Evolutionary conservation across 2,888 invertebrate species (phyloP).

Genomic region (Rapana venosa): DNA sequence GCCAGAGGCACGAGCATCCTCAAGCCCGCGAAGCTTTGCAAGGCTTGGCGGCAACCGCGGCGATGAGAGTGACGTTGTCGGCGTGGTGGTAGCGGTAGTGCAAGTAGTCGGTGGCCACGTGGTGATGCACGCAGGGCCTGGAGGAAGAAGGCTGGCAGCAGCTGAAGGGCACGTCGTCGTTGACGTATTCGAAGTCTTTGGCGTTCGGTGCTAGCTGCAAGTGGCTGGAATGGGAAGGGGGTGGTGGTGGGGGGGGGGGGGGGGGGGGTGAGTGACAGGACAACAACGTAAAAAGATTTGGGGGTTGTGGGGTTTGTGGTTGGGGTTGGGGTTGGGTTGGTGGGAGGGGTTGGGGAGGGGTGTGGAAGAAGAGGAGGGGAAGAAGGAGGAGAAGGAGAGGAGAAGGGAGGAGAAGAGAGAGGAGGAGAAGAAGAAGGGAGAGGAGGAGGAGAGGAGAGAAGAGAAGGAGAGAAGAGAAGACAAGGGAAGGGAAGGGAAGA

Average conservation of each 20-base stretch:
- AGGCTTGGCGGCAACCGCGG: conserved; percentile 60
- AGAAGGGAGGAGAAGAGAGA: not conserved
- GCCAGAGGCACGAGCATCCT: conserved; percentile 56
- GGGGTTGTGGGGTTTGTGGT: no score
- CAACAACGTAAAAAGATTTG: no score
- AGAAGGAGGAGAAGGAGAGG: not conserved
- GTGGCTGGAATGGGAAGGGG: not conserved
- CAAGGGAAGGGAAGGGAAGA: no score
- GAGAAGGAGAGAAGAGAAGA: no score
- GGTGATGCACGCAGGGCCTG: conserved; percentile 73
- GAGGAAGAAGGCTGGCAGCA: conserved; percentile 66
- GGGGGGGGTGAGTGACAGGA: no score
- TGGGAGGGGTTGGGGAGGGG: no score
- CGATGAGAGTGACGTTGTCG: conserved; percentile 56
- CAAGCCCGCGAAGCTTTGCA: conserved; percentile 58
- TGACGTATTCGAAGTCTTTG: conserved; percentile 43
- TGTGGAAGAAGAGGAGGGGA: not conserved
- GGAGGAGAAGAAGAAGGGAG: not conserved
- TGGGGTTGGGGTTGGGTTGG: no score
- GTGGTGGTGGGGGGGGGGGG: no score
- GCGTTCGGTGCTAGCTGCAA: not conserved
- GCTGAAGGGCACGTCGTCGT: conserved; percentile 74
- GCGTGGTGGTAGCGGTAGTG: conserved; percentile 68
- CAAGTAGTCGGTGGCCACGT: conserved; percentile 61
- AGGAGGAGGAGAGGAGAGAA: no score